Conservation (phyloP, 2,888 invertebrate genomes). For the Polydrusus cervinus region DNA sequence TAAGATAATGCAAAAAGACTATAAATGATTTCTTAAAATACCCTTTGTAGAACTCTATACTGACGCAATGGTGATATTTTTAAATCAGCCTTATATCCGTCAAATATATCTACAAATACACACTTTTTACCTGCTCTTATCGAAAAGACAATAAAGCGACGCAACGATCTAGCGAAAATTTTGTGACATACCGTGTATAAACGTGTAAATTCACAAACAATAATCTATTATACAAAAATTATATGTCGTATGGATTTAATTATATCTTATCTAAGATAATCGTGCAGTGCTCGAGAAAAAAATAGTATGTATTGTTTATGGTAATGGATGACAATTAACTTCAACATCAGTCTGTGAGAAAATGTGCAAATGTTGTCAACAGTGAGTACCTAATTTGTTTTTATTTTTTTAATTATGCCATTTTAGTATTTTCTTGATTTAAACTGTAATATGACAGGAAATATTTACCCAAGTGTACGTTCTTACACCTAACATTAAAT, state of each 20-base stretch:
- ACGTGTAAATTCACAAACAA: background rate
- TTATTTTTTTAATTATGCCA: background rate
- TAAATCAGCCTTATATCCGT: conserved; percentile 35
- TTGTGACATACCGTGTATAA: conserved; percentile 1
- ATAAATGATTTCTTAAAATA: conserved; percentile 38
- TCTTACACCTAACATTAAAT: too few species aligned
- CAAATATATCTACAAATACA: conserved; percentile 18
- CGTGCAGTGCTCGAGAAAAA: conserved; percentile 19
- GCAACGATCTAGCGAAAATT: background rate
- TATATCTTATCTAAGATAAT: conserved; percentile 43
- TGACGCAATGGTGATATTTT: conserved; percentile 44
- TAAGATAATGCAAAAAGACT: conserved; percentile 17
- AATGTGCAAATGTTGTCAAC: conserved; percentile 76
- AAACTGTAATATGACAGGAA: background rate
- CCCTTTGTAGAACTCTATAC: conserved; percentile 36
- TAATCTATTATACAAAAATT: conserved; percentile 14
- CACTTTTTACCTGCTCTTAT: conserved; percentile 27
- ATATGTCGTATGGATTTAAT: conserved; percentile 28
- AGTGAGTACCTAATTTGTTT: conserved; percentile 70
- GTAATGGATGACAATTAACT: conserved; percentile 39
- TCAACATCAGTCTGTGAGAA: conserved; percentile 46
- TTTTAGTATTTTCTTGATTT: conserved; percentile 7
- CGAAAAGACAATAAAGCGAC: conserved; percentile 27
- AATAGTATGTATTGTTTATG: conserved; percentile 28
- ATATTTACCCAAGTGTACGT: background rate